A percentile compares a stretch with the other conserved stretches of the same genome.
Conservation (phyloP, 1,140 invertebrate species). For the Cyclina sinensis region DNA sequence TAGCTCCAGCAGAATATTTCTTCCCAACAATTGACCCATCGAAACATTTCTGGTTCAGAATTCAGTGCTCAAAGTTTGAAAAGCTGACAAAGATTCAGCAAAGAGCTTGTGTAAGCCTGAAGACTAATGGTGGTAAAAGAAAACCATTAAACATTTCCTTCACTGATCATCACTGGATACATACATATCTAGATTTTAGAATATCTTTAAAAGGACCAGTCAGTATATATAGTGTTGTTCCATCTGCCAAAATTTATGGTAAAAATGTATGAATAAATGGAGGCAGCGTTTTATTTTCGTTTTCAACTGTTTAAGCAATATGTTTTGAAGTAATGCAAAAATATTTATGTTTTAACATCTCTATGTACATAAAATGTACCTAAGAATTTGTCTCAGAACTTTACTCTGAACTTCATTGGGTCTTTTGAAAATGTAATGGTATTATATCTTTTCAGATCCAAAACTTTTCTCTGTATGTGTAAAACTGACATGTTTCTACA, state of each 20-base stretch:
- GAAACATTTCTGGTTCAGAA: slow-evolving; percentile 78
- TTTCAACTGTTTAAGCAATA: too few relatives aligned
- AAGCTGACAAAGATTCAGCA: slow-evolving; percentile 75
- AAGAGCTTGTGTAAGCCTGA: slow-evolving; percentile 79
- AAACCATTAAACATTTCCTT: slow-evolving; percentile 77
- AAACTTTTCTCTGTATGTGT: too few relatives aligned
- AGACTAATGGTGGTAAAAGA: slow-evolving; percentile 73
- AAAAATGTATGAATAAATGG: neutral
- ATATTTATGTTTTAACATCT: too few relatives aligned
- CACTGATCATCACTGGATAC: slow-evolving; percentile 84
- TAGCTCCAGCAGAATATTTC: slow-evolving; percentile 83
- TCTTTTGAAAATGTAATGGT: too few relatives aligned
- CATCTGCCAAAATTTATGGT: slow-evolving; percentile 72
- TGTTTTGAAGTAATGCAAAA: too few relatives aligned
- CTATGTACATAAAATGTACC: too few relatives aligned
- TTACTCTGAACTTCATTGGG: too few relatives aligned
- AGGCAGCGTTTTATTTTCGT: too few relatives aligned
- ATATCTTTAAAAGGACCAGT: slow-evolving; percentile 75
- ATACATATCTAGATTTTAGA: slow-evolving; percentile 82
- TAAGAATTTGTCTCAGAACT: too few relatives aligned
- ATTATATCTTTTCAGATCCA: too few relatives aligned
- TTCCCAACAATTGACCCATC: slow-evolving; percentile 82
- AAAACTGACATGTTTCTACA: too few relatives aligned
- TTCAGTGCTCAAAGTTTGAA: slow-evolving; percentile 73
- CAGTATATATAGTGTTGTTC: slow-evolving; percentile 76